phyloP scores from a whole-genome alignment of 2,797 vertebrate genomes.

The Manis javanica region DNA sequence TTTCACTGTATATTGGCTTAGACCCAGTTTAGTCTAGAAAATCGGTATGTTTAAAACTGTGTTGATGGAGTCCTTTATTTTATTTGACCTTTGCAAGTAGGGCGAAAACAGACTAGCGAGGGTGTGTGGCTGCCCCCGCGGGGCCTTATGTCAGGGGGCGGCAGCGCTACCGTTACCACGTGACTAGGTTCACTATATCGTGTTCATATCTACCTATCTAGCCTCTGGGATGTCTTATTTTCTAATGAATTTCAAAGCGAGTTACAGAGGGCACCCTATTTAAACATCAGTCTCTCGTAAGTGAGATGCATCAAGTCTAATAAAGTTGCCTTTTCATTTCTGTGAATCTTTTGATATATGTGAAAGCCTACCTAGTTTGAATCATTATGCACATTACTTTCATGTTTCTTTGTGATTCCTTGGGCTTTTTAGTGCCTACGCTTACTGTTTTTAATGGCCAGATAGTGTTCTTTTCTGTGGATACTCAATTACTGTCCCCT shows the following conservation, averaged over 20 bases:
- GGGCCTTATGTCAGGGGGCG: not conserved
- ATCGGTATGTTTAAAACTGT: not conserved
- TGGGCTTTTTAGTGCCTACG: too few relatives aligned
- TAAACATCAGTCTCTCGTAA: accelerated
- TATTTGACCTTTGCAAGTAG: not conserved
- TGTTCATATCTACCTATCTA: accelerated
- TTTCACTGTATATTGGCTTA: not conserved
- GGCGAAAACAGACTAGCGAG: too few relatives aligned
- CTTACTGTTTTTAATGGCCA: not conserved
- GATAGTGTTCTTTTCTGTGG: not conserved
- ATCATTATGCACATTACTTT: accelerated
- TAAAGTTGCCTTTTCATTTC: too few relatives aligned
- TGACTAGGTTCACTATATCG: not conserved
- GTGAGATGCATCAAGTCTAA: accelerated
- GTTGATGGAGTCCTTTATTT: not conserved
- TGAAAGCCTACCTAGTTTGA: not conserved
- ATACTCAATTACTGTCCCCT: not conserved
- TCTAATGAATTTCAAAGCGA: not conserved
- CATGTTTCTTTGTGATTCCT: not conserved
- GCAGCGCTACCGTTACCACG: accelerated
- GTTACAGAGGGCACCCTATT: too few relatives aligned
- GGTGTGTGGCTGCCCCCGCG: accelerated
- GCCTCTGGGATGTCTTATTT: not conserved
- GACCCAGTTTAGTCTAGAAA: not conserved
- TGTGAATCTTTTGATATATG: not conserved